phyloP scores from a whole-genome alignment of 2,797 vertebrate species.

The Hemitrygon akajei region DNA sequence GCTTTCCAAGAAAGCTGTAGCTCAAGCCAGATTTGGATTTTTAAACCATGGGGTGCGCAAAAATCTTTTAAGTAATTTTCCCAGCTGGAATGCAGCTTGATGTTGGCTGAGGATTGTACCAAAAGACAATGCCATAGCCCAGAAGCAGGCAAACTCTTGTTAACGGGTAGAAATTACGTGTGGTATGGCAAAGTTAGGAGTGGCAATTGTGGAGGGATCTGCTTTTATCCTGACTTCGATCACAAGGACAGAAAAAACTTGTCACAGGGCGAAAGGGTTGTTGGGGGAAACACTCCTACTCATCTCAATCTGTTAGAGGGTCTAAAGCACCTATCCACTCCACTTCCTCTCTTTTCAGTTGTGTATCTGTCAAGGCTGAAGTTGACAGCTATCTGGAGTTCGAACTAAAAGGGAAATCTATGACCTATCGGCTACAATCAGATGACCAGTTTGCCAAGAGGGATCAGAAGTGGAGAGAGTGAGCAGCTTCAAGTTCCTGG shows the following conservation, averaged over 20 bases:
- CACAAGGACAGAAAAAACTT: not conserved
- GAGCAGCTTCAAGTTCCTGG: too few relatives aligned
- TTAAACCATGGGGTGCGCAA: not conserved
- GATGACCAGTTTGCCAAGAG: too few relatives aligned
- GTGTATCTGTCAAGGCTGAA: not conserved
- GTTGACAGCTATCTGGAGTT: not conserved
- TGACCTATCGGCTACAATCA: not conserved
- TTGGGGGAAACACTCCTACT: not conserved
- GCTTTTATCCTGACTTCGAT: not conserved
- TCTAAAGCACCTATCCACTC: not conserved
- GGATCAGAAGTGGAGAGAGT: too few relatives aligned
- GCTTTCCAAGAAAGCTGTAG: not conserved
- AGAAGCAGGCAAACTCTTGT: not conserved
- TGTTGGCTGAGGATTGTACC: not conserved
- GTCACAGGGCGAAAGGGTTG: too few relatives aligned
- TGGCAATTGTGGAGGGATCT: not conserved
- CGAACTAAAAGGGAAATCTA: not conserved
- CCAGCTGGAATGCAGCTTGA: not conserved
- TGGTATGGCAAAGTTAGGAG: not conserved
- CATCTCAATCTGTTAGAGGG: too few relatives aligned
- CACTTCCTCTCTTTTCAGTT: not conserved
- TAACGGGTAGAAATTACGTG: not conserved
- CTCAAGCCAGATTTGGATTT: not conserved
- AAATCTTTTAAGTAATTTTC: not conserved
- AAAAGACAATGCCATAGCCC: not conserved